Percentiles rank a stretch among this genome's conserved stretches.
These are phyloP conservation scores for Rallus crepitans DNA, from an alignment of 2,797 vertebrate species.

Conservation along the genomic window DNA sequence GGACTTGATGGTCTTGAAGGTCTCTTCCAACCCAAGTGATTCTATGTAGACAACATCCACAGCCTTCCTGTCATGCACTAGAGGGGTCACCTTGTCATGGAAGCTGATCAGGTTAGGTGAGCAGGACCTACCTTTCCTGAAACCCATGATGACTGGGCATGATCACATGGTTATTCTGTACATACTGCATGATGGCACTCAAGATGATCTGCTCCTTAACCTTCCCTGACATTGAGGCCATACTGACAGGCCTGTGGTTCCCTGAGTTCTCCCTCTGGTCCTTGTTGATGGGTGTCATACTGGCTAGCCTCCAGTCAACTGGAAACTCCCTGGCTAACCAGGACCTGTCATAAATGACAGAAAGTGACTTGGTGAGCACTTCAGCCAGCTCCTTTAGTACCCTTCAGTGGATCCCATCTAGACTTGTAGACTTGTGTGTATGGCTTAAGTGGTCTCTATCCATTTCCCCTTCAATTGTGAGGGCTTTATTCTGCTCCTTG, in stretches of 20 bases:
- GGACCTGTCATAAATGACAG: not conserved
- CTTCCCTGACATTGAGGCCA: rapidly evolving
- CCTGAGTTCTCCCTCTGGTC: rapidly evolving
- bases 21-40: too few species aligned
- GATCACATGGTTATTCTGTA: not conserved
- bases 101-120: not conserved
- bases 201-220: not conserved
- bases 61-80: not conserved
- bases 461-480: not conserved
- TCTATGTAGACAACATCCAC: not conserved
- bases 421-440: not conserved
- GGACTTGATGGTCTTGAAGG: too few species aligned
- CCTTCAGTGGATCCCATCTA: not conserved
- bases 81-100: not conserved
- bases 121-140: not conserved
- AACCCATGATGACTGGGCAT: not conserved
- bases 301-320: not conserved
- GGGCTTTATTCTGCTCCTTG: not conserved
- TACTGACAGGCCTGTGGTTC: not conserved
- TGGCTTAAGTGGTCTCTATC: not conserved
- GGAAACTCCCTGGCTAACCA: not conserved
- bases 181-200: rapidly evolving
- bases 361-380: not conserved
- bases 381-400: not conserved
- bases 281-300: not conserved